phyloP scores from a whole-genome alignment of 2,113 vertebrate species.

The Hassar affinis region DNA sequence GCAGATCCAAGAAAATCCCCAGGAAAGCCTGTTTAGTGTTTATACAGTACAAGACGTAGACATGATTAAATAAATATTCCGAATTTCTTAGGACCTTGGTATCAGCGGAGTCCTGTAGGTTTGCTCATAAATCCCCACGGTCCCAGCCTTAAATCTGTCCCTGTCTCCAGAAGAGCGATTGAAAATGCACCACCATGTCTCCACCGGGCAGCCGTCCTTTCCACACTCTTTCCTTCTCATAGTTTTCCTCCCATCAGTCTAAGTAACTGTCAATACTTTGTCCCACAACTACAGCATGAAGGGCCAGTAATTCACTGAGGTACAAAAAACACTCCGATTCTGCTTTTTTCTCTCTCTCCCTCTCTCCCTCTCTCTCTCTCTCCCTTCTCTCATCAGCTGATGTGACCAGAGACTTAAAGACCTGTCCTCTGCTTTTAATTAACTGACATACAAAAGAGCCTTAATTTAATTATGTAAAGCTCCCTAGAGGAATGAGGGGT shows the following conservation, averaged over 20 bases:
- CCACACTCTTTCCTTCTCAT: not conserved
- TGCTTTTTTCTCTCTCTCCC: not conserved
- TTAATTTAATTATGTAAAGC: constrained; percentile 81
- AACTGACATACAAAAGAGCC: constrained; percentile 80
- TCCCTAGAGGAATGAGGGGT: constrained; percentile 74
- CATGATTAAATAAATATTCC: not conserved
- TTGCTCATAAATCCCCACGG: not conserved
- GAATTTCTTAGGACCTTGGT: not conserved
- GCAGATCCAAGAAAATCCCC: not conserved
- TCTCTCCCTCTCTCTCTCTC: not conserved
- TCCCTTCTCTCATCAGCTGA: not conserved
- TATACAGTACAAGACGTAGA: not conserved
- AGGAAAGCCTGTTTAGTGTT: not conserved
- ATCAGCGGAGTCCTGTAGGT: not conserved
- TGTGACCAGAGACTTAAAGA: constrained; percentile 55
- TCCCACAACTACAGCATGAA: constrained; percentile 35
- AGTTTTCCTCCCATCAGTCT: constrained; percentile 44
- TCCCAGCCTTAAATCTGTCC: not conserved
- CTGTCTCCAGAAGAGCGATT: not conserved
- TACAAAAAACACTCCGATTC: constrained; percentile 49
- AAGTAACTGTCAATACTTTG: constrained; percentile 48
- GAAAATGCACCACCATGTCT: constrained; percentile 7
- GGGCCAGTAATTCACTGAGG: constrained; percentile 47
- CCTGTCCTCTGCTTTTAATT: constrained; percentile 73
- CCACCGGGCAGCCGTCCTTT: constrained; percentile 1